phyloP scores from a whole-genome alignment of 1,140 invertebrate species.

The Reticulitermes speratus region DNA sequence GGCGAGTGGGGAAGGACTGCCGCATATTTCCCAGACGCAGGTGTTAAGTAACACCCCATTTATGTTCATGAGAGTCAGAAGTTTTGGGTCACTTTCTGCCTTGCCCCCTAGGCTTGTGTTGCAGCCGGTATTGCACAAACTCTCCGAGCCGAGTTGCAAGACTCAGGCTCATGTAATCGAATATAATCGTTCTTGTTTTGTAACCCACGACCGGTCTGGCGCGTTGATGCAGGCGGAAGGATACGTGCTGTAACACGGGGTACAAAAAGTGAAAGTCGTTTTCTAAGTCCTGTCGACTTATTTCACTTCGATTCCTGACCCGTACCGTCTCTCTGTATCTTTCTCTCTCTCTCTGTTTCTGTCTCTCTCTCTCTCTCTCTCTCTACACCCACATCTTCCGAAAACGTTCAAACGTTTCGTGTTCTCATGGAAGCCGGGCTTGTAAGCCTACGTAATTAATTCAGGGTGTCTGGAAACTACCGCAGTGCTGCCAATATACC shows the following conservation, averaged over 20 bases:
- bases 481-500: no score
- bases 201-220: background rate
- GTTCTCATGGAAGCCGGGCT: no score
- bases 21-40: background rate
- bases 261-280: slow-evolving; percentile 13
- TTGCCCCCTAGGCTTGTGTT: background rate
- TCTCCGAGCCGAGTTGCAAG: no score
- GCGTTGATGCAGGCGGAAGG: background rate
- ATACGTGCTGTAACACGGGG: background rate
- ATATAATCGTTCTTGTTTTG: slow-evolving; percentile 10
- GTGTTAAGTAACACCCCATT: background rate
- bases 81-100: background rate
- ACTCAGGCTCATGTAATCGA: background rate
- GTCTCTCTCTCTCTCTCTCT: background rate
- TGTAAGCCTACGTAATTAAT: background rate
- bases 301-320: background rate
- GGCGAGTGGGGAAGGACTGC: no score
- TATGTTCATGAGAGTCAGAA: background rate
- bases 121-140: background rate
- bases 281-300: background rate
- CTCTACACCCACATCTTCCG: background rate
- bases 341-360: no score
- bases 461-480: background rate
- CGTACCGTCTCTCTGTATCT: background rate
- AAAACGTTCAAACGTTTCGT: background rate